Conservation (phyloP, 1,140 invertebrate species). For the Micrasema minimum region DNA sequence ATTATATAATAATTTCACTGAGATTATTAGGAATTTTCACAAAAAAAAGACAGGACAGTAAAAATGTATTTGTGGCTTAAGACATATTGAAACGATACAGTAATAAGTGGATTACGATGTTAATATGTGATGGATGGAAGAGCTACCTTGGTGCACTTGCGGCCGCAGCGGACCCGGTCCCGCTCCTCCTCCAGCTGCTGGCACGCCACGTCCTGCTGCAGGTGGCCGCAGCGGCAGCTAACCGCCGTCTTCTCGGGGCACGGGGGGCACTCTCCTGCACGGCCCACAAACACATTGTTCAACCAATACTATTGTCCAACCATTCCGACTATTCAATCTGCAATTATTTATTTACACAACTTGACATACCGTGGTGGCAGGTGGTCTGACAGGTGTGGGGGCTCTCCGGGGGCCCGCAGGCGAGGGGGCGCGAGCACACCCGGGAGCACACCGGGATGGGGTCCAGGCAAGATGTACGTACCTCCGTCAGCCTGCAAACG, state of each 20-base stretch:
- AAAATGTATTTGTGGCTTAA: no score
- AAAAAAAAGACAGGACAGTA: no score
- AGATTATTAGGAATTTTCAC: no score
- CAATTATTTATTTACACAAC: no score
- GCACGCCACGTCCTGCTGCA: conserved; percentile 85
- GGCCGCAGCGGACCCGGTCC: conserved; percentile 84
- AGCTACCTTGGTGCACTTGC: conserved; percentile 84
- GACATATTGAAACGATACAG: no score
- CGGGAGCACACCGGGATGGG: conserved; percentile 87
- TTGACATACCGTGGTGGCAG: conserved; percentile 64
- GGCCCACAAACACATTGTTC: neutral
- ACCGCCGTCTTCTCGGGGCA: conserved; percentile 83
- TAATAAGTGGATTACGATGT: no score
- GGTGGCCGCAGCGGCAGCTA: conserved; percentile 91
- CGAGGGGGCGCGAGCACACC: conserved; percentile 80
- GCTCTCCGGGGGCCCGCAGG: conserved; percentile 80
- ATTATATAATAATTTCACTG: no score
- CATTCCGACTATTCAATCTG: no score
- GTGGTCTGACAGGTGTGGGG: conserved; percentile 62
- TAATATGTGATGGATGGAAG: no score
- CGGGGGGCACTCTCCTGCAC: conserved; percentile 78
- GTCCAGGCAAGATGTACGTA: conserved; percentile 81
- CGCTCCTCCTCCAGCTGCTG: conserved; percentile 74
- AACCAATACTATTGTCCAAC: no score
- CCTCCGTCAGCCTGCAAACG: conserved; percentile 57